Percentiles rank a stretch among this genome's conserved stretches.
phyloP scores from a whole-genome alignment of 1,140 invertebrate species.

The Latrodectus geometricus region DNA sequence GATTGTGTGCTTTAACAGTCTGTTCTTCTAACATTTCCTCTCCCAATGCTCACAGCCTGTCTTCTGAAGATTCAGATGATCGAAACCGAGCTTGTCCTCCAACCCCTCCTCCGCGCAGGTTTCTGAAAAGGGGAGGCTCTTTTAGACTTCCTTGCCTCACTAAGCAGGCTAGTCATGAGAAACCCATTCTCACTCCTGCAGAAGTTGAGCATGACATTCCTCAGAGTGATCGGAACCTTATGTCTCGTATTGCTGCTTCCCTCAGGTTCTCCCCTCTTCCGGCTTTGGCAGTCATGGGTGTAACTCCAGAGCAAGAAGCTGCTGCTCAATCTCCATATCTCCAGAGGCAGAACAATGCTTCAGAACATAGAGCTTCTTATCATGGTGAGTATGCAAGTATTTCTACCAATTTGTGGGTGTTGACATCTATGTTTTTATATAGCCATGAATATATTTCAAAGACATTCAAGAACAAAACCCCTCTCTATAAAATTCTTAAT shows the following conservation, averaged over 20 bases:
- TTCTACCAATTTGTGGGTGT: no score
- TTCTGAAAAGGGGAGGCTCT: conserved; percentile 12
- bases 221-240: conserved; percentile 13
- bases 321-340: not conserved
- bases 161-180: conserved; percentile 71
- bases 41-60: conserved; percentile 26
- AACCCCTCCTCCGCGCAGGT: conserved; percentile 23
- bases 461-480: no score
- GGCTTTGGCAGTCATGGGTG: conserved; percentile 81
- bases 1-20: not conserved
- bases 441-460: no score
- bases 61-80: conserved; percentile 53
- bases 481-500: no score
- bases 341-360: conserved; percentile 12
- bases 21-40: not conserved
- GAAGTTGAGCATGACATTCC: not conserved
- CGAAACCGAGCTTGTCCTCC: conserved; percentile 24
- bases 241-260: conserved; percentile 71
- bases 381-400: conserved; percentile 51
- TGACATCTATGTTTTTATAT: no score
- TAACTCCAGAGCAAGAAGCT: not conserved
- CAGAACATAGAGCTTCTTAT: conserved; percentile 59
- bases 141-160: conserved; percentile 68
- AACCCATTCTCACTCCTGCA: conserved; percentile 65
- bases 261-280: conserved; percentile 81